These are phyloP conservation scores for Sebastes alutus DNA, from an alignment of 2,797 vertebrate genomes.

Conservation along the genomic window DNA sequence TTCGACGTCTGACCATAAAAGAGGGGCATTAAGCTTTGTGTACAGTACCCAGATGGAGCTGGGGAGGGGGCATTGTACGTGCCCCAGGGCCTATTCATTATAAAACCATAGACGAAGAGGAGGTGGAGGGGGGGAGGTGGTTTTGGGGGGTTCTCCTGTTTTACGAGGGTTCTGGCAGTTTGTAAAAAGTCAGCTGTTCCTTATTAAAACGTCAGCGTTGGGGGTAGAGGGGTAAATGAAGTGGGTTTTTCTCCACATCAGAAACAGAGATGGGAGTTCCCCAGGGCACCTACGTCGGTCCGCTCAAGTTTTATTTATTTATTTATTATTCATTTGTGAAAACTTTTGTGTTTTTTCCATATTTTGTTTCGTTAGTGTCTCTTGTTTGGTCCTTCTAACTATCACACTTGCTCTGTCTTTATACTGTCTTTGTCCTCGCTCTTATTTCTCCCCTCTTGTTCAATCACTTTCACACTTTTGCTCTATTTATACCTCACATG, in stretches of 20 bases:
- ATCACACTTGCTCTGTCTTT: not conserved
- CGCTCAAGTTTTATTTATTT: not conserved
- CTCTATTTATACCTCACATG: not conserved
- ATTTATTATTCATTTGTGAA: not conserved
- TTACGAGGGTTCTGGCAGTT: constrained; percentile 21
- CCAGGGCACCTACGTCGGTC: not conserved
- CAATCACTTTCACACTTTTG: not conserved
- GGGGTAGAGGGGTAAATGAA: not conserved
- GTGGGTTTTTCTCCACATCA: constrained; percentile 29
- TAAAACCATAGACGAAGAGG: not conserved
- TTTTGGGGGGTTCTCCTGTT: not conserved
- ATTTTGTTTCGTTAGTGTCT: not conserved
- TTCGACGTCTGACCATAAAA: not conserved
- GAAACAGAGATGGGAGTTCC: constrained; percentile 40
- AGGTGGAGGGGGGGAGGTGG: not conserved
- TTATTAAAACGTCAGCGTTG: constrained; percentile 34
- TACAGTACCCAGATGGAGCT: not conserved
- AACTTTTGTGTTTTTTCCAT: not conserved
- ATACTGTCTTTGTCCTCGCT: not conserved
- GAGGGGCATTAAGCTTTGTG: not conserved
- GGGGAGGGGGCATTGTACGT: too few species aligned
- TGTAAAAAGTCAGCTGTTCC: constrained; percentile 51
- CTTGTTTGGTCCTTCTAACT: not conserved
- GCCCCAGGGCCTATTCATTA: not conserved
- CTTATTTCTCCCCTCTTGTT: not conserved